phyloP scores from a whole-genome alignment of 92 coral and sea anemone species.

The Palythoa caribaeorum region DNA sequence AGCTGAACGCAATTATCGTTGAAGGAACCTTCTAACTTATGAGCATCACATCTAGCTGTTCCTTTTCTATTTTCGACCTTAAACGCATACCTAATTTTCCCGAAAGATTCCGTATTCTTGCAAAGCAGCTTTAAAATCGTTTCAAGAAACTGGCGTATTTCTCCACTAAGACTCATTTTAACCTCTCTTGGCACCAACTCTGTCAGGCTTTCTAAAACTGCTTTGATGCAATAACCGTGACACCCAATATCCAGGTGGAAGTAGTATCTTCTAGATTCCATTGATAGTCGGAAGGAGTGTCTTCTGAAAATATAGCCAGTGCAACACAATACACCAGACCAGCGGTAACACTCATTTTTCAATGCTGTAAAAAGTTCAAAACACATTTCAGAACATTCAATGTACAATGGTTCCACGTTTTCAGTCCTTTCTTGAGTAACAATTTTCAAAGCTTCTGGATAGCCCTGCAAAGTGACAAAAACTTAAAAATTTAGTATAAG shows the following conservation, averaged over 20 bases:
- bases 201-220: not conserved
- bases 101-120: not conserved
- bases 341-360: not conserved
- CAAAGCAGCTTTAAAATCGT: not conserved
- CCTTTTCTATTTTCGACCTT: not conserved
- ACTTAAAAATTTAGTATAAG: no score
- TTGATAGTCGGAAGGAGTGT: not conserved
- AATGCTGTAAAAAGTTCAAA: slow-evolving; percentile 4
- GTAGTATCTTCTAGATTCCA: not conserved
- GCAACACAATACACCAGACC: not conserved
- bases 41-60: not conserved
- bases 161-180: not conserved
- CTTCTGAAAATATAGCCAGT: not conserved
- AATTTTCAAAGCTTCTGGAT: no score
- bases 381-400: not conserved
- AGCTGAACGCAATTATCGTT: slow-evolving; percentile 15
- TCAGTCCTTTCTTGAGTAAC: not conserved
- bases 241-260: not conserved
- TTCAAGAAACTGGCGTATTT: slow-evolving; percentile 30
- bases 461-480: no score
- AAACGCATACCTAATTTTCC: not conserved
- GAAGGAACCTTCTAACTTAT: not conserved
- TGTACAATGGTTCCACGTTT: not conserved
- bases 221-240: not conserved
- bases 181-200: not conserved